These are phyloP conservation scores for Haemorhous mexicanus DNA, from an alignment of 2,113 vertebrate genomes.

Conservation along the genomic window DNA sequence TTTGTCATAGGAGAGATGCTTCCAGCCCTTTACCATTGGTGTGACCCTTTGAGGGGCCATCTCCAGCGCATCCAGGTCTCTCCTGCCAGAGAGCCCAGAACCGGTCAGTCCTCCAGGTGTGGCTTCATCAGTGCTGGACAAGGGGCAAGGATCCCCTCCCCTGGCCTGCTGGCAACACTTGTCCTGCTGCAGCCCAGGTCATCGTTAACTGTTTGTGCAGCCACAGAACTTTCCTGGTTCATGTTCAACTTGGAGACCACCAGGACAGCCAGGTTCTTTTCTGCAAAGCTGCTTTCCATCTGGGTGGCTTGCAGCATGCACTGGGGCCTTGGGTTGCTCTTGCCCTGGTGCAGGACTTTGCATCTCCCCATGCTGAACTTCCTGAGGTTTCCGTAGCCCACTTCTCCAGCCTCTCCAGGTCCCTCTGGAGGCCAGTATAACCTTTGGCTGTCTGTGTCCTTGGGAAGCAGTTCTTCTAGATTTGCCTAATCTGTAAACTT, in stretches of 20 bases:
- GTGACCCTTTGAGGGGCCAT: not conserved
- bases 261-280: not conserved
- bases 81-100: not conserved
- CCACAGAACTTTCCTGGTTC: not conserved
- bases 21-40: not conserved
- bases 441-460: not conserved
- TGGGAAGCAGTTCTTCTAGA: not conserved
- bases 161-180: not conserved
- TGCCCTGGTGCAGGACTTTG: not conserved
- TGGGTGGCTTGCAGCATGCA: not conserved
- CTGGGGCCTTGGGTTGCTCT: not conserved
- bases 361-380: not conserved
- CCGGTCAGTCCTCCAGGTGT: not conserved
- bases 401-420: not conserved
- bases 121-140: not conserved
- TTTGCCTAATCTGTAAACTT: not conserved
- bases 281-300: not conserved
- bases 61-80: not conserved
- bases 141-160: not conserved
- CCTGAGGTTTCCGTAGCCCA: not conserved
- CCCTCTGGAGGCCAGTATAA: not conserved
- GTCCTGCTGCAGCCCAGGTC: not conserved
- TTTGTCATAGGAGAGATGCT: not conserved
- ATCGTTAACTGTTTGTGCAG: not conserved
- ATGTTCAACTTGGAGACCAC: fast-evolving